A percentile compares a stretch with the other conserved stretches of the same genome.
Conservation (phyloP, 1,140 invertebrate genomes). For the Olivierus martensii region DNA sequence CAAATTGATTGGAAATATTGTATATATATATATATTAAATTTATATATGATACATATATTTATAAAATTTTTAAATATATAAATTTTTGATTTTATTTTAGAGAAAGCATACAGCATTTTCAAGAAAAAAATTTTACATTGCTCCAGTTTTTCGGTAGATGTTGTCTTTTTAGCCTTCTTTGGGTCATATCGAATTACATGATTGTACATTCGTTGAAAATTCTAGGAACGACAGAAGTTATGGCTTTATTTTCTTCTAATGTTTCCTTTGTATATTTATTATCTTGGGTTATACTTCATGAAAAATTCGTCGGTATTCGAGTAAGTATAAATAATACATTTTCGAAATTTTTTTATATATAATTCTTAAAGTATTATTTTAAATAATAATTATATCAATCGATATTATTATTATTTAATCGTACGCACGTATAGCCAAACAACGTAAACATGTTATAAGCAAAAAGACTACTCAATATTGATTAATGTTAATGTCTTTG, state of each 20-base stretch:
- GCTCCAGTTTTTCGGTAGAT: slow-evolving; percentile 38
- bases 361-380: neutral
- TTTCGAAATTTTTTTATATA: no score
- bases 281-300: slow-evolving; percentile 91
- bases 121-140: slow-evolving; percentile 23
- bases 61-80: no score
- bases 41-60: no score
- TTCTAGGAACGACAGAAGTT: slow-evolving; percentile 75
- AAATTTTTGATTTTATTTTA: slow-evolving; percentile 18
- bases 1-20: no score
- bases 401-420: neutral
- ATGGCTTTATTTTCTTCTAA: slow-evolving; percentile 86
- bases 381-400: neutral
- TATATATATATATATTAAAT: no score
- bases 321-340: no score
- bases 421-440: no score
- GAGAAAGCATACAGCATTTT: slow-evolving; percentile 25
- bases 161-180: slow-evolving; percentile 69
- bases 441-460: no score
- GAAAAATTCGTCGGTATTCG: slow-evolving; percentile 90
- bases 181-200: slow-evolving; percentile 89
- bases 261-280: slow-evolving; percentile 78
- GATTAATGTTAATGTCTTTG: no score
- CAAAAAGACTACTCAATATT: no score
- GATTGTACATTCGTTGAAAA: slow-evolving; percentile 69